Base-by-base conservation (phyloP, 1,140 invertebrate genomes). In the Glomeris maerens region DNA sequence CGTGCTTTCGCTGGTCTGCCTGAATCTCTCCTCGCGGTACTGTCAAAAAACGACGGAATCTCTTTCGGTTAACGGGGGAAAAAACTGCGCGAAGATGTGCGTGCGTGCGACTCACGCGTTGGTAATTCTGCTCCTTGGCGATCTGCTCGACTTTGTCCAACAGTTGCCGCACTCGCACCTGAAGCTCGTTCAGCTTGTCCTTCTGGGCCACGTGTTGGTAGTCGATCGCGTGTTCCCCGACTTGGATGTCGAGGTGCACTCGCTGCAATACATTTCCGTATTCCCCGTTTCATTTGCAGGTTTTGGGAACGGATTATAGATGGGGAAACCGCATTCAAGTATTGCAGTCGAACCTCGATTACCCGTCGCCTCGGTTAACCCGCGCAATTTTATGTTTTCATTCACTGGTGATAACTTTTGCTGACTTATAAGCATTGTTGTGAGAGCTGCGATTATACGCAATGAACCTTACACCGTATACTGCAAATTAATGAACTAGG, bases 61-160 rank as follows among this genome's bases (percentile, higher is more conserved):
- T n/a, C n/a, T n/a, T n/a, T n/a, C n/a, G n/a, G 14, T 42, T 17
- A 49, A 25, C 46, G 14, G 2, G 36, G 14, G 23, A 14, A 22
- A 50, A 48, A n/a, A n/a, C n/a, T n/a, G n/a, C n/a, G n/a, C n/a
- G n/a, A n/a, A n/a, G n/a, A 47, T n/a, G 14, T 38, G 27, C 10
- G 10, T n/a, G 23, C 27, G 31, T n/a, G 27, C 45, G 56, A 65
- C 64, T 71, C 76, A 94, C 90, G 68, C 94, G 79, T 68, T 99
- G 95, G 71, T 99, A 99, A 66, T 92, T 98, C 67, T 99, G 95
- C 69, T 99, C 96, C 69, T 98, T 99, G 5, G 89, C 92, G 50
- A 99, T 98, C 69, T 98, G 93, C 54, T 98, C 94, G 2, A 98
- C 92, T 76, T 99, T 95, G 70, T 96, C 91, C 0, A 98, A 65